These are phyloP conservation scores for Ceratosolen solmsi DNA, from an alignment of 1,140 invertebrate genomes.

Conservation along the genomic window DNA sequence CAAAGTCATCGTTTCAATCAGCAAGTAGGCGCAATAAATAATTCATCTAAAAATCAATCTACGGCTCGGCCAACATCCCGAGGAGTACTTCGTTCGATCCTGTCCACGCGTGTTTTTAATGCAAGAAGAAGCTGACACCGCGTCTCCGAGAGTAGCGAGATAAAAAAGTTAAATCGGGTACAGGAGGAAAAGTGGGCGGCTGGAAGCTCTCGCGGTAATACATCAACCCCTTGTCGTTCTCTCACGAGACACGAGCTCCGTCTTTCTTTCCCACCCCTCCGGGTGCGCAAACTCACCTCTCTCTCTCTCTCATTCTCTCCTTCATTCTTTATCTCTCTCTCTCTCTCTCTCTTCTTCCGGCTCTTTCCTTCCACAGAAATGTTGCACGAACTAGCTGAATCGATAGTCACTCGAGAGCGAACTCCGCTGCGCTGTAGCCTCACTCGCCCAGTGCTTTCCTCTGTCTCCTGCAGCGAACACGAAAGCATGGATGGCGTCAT, in stretches of 20 bases:
- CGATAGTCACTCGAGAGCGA: constrained; percentile 39
- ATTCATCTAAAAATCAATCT: constrained; percentile 26
- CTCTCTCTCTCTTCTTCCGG: constrained; percentile 4
- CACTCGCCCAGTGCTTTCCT: not conserved
- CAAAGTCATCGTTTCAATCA: constrained; percentile 20
- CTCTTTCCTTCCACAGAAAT: constrained; percentile 24
- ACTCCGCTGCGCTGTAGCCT: not conserved
- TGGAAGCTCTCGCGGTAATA: constrained; percentile 58
- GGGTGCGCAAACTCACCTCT: not conserved
- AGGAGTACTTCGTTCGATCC: not conserved
- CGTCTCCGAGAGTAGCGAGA: constrained; percentile 26
- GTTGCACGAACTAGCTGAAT: constrained; percentile 18
- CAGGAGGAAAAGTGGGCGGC: constrained; percentile 48
- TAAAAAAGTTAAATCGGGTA: not conserved
- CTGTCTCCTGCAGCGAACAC: constrained; percentile 1
- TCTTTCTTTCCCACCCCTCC: not conserved
- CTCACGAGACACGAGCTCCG: not conserved
- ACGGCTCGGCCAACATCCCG: not conserved
- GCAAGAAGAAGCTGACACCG: constrained; percentile 5
- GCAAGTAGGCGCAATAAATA: not conserved
- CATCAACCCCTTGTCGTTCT: constrained; percentile 71
- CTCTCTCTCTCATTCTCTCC: not conserved
- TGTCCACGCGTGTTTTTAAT: not conserved
- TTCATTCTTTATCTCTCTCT: not conserved
- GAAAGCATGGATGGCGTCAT: not conserved